Conservation (phyloP, 2,888 invertebrate genomes). For the Diachrysia chrysitis region DNA sequence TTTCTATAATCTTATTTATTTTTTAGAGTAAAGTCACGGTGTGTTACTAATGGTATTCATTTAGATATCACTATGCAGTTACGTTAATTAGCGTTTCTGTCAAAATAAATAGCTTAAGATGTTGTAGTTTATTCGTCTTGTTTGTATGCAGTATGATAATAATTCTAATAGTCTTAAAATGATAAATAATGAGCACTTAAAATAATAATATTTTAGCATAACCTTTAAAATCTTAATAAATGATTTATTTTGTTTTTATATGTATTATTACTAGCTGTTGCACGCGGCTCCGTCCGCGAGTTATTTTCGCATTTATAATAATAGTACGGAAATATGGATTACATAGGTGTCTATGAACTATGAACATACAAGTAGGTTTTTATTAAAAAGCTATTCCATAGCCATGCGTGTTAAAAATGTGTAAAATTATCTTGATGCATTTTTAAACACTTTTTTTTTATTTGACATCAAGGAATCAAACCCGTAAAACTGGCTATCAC, state of each 20-base stretch:
- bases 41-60: constrained; percentile 49
- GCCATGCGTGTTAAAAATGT: neutral
- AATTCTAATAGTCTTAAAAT: neutral
- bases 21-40: constrained; percentile 23
- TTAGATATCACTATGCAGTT: constrained; percentile 24
- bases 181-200: constrained; percentile 8
- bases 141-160: neutral
- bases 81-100: constrained; percentile 25
- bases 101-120: constrained; percentile 29
- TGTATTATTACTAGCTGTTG: too few species aligned
- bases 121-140: constrained; percentile 12
- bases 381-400: neutral
- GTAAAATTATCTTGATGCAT: constrained; percentile 13
- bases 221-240: neutral
- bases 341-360: constrained; percentile 16
- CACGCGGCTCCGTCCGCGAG: too few species aligned
- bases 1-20: constrained; percentile 23
- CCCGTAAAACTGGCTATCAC: constrained; percentile 24
- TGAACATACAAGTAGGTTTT: neutral
- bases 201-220: constrained; percentile 26
- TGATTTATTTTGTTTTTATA: too few species aligned
- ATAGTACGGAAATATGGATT: too few species aligned
- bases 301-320: too few species aligned
- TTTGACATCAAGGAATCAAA: constrained; percentile 20
- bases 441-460: constrained; percentile 19